A percentile compares a stretch with the other conserved stretches of the same genome.
Conservation (phyloP, 2,797 vertebrate species). For the Carduelis carduelis region DNA sequence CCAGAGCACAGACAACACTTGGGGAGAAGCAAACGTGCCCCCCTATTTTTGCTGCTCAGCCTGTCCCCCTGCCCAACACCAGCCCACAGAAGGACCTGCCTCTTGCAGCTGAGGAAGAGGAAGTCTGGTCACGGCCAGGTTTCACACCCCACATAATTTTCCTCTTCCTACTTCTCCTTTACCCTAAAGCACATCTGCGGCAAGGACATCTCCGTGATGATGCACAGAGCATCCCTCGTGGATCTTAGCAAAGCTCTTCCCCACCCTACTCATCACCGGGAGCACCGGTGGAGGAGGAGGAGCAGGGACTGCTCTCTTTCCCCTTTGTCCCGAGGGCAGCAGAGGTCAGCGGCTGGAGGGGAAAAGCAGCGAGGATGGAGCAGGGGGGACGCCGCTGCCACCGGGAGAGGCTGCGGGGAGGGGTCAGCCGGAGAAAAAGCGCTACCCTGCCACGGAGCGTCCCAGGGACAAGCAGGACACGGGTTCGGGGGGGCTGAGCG, state of each 20-base stretch:
- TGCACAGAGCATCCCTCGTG: not conserved
- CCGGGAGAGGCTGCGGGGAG: not conserved
- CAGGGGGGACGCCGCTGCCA: not conserved
- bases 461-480: not conserved
- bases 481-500: not conserved
- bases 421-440: not conserved
- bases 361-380: not conserved
- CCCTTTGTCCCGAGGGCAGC: not conserved
- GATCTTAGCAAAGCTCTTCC: not conserved
- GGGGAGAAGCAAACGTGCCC: not conserved
- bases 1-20: not conserved
- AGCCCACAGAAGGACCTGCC: not conserved
- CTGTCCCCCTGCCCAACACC: not conserved
- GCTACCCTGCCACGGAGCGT: not conserved
- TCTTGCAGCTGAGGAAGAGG: not conserved
- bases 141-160: not conserved
- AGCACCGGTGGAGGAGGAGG: not conserved
- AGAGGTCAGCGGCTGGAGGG: not conserved
- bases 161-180: not conserved
- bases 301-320: not conserved
- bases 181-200: not conserved
- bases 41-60: not conserved
- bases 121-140: not conserved
- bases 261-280: not conserved
- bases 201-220: rapidly evolving